Conservation (phyloP, 2,113 vertebrate species). For the Nansenia antarctica region DNA sequence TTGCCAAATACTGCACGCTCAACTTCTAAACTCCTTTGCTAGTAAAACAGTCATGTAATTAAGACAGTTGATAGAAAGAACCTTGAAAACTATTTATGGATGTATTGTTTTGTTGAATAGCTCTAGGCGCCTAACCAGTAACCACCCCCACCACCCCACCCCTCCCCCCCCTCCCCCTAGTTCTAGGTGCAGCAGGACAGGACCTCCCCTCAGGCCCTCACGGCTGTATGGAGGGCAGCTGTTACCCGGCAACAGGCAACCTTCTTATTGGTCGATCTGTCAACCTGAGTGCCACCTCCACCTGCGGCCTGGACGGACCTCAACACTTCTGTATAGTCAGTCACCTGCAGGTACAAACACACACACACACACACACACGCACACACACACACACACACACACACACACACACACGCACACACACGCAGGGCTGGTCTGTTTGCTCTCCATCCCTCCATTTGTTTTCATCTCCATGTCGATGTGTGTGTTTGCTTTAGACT, state of each 20-base stretch:
- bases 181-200: slow-evolving; percentile 43
- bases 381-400: no score
- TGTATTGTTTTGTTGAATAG: no score
- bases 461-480: not conserved
- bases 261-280: slow-evolving; percentile 76
- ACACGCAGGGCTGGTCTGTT: not conserved
- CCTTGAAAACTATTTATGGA: no score
- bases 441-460: not conserved
- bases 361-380: not conserved
- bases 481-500: not conserved
- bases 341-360: slow-evolving; percentile 77
- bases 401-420: slow-evolving; percentile 5
- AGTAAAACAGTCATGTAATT: no score
- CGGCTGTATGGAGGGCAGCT: slow-evolving; percentile 76
- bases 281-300: slow-evolving; percentile 77
- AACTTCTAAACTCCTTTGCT: no score
- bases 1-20: no score
- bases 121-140: no score
- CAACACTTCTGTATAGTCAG: slow-evolving; percentile 85
- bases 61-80: no score
- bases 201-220: slow-evolving; percentile 77
- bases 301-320: slow-evolving; percentile 72
- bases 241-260: slow-evolving; percentile 84
- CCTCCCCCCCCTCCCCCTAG: slow-evolving; percentile 24
- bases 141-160: not conserved